Evolutionary conservation across 2,113 vertebrate genomes (phyloP).

Genomic region (Gavia stellata): DNA sequence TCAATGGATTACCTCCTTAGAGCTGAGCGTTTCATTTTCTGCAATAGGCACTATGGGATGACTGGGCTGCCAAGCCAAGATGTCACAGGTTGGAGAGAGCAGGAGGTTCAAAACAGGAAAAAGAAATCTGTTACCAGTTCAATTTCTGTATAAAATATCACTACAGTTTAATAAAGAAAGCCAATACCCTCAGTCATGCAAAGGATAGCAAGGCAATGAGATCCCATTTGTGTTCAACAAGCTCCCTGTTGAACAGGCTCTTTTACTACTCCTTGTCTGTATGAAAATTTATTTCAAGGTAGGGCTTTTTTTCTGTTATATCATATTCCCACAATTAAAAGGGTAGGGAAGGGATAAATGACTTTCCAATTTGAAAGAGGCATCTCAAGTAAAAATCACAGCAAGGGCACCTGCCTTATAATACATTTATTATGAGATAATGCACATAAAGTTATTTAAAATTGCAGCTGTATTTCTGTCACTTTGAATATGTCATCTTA

Average conservation of each 20-base stretch:
- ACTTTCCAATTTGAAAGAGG: background rate
- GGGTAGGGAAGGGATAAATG: background rate
- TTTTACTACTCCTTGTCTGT: background rate
- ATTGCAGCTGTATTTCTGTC: background rate
- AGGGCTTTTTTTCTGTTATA: background rate
- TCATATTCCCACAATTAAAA: background rate
- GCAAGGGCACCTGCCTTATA: background rate
- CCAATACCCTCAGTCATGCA: background rate
- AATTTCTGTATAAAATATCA: background rate
- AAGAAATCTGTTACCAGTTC: conserved; percentile 20
- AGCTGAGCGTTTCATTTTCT: conserved; percentile 73
- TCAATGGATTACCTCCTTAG: conserved; percentile 68
- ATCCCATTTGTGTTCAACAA: background rate
- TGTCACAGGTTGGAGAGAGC: background rate
- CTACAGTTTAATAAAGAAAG: background rate
- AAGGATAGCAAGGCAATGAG: background rate
- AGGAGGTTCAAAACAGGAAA: background rate
- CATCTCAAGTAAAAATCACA: background rate
- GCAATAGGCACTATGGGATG: conserved; percentile 76
- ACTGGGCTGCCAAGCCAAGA: conserved; percentile 60
- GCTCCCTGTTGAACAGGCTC: background rate
- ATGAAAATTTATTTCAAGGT: background rate
- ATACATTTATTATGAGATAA: background rate
- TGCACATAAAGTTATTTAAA: background rate
- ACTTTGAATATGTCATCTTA: background rate